Percentiles rank a stretch among this genome's conserved stretches.
phyloP scores from a whole-genome alignment of 2,888 invertebrate genomes.

The Tenthredo notha region DNA sequence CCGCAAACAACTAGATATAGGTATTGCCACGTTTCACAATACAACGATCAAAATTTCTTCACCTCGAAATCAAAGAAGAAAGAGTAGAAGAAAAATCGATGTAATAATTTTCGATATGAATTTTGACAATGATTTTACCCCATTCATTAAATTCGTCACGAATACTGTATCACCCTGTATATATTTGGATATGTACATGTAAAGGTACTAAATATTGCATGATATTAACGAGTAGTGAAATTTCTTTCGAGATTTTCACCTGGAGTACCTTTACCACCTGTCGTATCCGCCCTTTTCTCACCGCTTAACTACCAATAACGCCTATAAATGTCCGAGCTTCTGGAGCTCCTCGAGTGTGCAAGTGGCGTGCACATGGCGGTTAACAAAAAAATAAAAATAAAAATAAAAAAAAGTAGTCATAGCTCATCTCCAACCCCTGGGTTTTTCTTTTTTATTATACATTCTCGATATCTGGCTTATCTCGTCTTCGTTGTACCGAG shows the following conservation, averaged over 20 bases:
- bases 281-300: constrained; percentile 71
- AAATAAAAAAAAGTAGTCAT: constrained; percentile 34
- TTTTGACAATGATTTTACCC: too few relatives aligned
- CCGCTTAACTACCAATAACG: constrained; percentile 64
- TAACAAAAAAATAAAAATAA: too few relatives aligned
- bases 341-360: not conserved
- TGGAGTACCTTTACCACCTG: constrained; percentile 64
- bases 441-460: too few relatives aligned
- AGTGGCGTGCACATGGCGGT: constrained; percentile 44
- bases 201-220: too few relatives aligned
- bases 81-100: too few relatives aligned
- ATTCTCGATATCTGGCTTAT: not conserved
- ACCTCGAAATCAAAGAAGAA: not conserved
- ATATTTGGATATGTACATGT: too few relatives aligned
- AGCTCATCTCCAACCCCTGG: not conserved
- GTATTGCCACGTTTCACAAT: not conserved
- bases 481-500: not conserved
- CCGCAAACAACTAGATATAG: not conserved
- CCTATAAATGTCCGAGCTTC: constrained; percentile 45
- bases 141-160: too few relatives aligned
- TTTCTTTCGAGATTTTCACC: constrained; percentile 41
- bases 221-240: too few relatives aligned
- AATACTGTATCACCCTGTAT: too few relatives aligned
- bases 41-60: not conserved
- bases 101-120: too few relatives aligned